These are phyloP conservation scores for Sesia bembeciformis DNA, from an alignment of 2,888 invertebrate genomes.

Conservation along the genomic window DNA sequence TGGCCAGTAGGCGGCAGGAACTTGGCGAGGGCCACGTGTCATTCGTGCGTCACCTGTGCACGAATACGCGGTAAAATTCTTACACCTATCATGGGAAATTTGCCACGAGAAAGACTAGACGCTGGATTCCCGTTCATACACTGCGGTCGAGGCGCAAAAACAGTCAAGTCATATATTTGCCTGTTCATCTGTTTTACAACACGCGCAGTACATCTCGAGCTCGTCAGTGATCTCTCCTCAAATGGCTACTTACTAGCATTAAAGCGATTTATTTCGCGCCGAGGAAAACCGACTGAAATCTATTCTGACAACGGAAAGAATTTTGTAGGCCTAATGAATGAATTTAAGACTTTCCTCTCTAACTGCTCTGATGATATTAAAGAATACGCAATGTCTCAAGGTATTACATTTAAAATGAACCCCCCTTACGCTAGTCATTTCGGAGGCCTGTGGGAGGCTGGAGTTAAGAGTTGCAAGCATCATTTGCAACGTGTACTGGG, in stretches of 20 bases:
- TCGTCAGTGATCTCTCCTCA: constrained; percentile 10
- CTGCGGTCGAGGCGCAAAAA: constrained; percentile 3
- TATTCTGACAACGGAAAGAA: constrained; percentile 13
- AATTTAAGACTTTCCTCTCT: too few relatives aligned
- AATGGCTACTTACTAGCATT: constrained; percentile 12
- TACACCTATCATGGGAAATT: constrained; percentile 11
- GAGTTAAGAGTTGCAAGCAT: constrained; percentile 7
- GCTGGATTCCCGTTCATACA: constrained; percentile 11
- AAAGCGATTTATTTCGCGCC: constrained; percentile 14
- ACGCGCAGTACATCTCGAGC: constrained; percentile 13
- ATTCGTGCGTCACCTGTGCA: too few relatives aligned
- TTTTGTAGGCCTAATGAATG: too few relatives aligned
- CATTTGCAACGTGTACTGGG: constrained; percentile 10
- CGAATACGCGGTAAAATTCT: too few relatives aligned
- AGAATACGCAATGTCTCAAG: too few relatives aligned
- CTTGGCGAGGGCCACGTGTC: too few relatives aligned
- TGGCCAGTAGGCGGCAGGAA: too few relatives aligned
- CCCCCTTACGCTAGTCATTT: not conserved
- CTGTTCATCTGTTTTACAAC: constrained; percentile 3
- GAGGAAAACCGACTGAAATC: constrained; percentile 14
- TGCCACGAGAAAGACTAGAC: constrained; percentile 11
- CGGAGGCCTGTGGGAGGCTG: constrained; percentile 5
- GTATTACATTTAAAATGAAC: not conserved
- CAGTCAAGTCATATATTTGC: not conserved
- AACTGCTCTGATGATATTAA: too few relatives aligned